phyloP scores from a whole-genome alignment of 2,888 invertebrate species.

The Caenorhabditis panamensis region DNA sequence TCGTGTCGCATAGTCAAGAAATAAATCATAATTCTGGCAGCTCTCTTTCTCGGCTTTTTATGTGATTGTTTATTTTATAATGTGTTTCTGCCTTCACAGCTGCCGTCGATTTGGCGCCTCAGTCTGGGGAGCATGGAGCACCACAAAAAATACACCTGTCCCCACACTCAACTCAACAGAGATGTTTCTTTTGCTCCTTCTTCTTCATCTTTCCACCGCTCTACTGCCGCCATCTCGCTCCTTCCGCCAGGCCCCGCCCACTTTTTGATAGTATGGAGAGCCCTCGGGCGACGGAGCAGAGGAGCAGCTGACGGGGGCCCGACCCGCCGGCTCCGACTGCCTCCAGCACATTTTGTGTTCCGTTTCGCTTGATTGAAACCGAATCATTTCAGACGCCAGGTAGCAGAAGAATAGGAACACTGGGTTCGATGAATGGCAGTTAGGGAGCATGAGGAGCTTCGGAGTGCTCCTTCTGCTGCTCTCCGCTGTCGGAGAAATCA shows the following conservation, averaged over 20 bases:
- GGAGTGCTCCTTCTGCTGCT: constrained; percentile 36
- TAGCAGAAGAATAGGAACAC: constrained; percentile 3
- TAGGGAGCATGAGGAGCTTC: constrained; percentile 36
- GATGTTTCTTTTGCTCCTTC: constrained; percentile 43
- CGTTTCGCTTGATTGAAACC: constrained; percentile 12
- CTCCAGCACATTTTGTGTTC: constrained; percentile 25
- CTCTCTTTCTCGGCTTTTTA: constrained; percentile 9
- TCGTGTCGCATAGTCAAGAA: constrained; percentile 19
- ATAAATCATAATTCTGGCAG: constrained; percentile 13
- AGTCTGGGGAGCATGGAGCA: constrained; percentile 16
- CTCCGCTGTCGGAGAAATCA: constrained; percentile 14
- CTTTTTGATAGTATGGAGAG: constrained; percentile 59
- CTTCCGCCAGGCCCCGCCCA: constrained; percentile 35
- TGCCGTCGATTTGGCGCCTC: constrained; percentile 33
- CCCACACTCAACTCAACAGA: constrained; percentile 22
- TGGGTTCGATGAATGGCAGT: constrained; percentile 19
- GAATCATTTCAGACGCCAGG: constrained; percentile 7
- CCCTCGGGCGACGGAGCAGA: constrained; percentile 41
- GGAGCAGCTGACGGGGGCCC: constrained; percentile 49
- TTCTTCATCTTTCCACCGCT: constrained; percentile 20
- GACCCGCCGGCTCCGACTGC: constrained; percentile 4
- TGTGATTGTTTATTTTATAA: constrained; percentile 50
- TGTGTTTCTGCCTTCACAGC: constrained; percentile 34
- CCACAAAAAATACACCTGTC: constrained; percentile 41
- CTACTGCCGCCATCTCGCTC: constrained; percentile 19